phyloP scores from a whole-genome alignment of 1,140 invertebrate species.

The Atta cephalotes region DNA sequence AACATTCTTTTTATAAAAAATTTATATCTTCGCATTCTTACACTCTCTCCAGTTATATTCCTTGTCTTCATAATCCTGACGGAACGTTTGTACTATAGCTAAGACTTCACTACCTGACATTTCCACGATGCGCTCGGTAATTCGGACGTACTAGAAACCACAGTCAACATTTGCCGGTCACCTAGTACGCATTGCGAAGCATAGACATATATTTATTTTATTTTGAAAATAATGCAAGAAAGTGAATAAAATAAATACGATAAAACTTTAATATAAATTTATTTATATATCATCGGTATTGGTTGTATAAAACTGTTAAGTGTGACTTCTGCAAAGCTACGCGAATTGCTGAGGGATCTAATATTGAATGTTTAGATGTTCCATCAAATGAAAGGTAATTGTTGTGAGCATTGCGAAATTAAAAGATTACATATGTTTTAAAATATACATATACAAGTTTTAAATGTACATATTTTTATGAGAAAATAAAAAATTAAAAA shows the following conservation, averaged over 20 bases:
- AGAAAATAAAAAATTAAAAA: neutral
- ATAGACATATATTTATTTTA: neutral
- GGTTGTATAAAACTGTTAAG: neutral
- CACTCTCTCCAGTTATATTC: slow-evolving; percentile 3
- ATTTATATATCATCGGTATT: neutral
- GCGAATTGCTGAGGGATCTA: neutral
- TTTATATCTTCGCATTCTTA: neutral
- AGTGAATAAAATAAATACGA: neutral
- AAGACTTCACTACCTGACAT: neutral
- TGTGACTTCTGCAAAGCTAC: neutral
- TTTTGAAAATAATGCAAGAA: neutral
- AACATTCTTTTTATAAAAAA: neutral
- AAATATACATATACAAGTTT: too few species aligned
- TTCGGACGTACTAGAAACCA: slow-evolving; percentile 17
- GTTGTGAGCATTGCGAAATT: neutral
- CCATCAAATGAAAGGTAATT: slow-evolving; percentile 13
- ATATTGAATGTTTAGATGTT: neutral
- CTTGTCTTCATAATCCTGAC: neutral
- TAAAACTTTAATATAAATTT: slow-evolving; percentile 1
- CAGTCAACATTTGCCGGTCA: slow-evolving; percentile 45
- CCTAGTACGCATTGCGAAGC: slow-evolving; percentile 1
- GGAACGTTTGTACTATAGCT: neutral
- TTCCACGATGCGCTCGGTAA: slow-evolving; percentile 24
- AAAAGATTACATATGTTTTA: neutral
- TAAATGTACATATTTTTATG: neutral